Conservation (phyloP, 2,797 vertebrate genomes). For the Sitta carolinensis region DNA sequence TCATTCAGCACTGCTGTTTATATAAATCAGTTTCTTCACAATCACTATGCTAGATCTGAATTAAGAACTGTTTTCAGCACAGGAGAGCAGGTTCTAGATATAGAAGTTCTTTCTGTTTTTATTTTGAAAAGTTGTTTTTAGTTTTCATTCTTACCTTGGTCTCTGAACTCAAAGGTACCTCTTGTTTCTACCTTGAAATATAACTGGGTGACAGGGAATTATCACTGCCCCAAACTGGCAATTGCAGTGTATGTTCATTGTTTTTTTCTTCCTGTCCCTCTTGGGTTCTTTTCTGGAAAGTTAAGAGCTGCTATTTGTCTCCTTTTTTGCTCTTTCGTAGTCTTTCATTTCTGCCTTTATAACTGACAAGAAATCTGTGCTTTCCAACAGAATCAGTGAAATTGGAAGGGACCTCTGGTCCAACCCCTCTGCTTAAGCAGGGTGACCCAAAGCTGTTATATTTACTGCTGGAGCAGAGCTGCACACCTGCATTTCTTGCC, state of each 20-base stretch:
- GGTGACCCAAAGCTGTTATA: background rate
- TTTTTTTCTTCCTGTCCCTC: background rate
- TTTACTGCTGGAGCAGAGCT: background rate
- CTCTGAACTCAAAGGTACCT: background rate
- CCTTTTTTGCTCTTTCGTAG: background rate
- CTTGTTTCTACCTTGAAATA: background rate
- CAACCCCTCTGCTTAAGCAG: background rate
- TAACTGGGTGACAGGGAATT: background rate
- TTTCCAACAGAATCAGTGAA: background rate
- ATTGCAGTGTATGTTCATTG: background rate
- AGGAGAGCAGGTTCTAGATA: background rate
- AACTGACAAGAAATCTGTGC: background rate
- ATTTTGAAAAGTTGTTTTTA: background rate
- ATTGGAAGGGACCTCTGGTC: background rate
- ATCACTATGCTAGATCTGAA: background rate
- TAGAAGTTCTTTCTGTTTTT: background rate
- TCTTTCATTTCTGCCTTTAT: background rate
- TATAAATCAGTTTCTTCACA: background rate
- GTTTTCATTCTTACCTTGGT: background rate
- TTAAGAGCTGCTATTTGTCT: background rate
- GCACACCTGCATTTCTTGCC: background rate
- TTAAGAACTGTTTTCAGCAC: background rate
- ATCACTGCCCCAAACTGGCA: background rate
- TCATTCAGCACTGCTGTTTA: background rate
- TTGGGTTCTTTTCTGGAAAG: background rate